Evolutionary conservation across 2,113 vertebrate genomes (phyloP), one percentile per base, ranked within the genome.

Genomic region (Spilogale gracilis): DNA sequence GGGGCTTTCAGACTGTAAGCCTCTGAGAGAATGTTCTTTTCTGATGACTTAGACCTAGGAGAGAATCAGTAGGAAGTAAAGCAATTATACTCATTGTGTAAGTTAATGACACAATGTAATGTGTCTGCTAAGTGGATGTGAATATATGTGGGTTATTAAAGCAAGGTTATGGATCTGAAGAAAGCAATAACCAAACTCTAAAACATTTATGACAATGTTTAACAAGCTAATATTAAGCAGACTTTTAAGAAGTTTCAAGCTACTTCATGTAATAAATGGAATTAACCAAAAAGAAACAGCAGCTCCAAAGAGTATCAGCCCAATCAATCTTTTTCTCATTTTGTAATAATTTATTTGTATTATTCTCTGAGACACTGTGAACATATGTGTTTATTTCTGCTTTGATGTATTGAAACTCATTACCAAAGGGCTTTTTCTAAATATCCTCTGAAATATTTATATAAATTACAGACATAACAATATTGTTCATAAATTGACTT

Each of bases 201-300:
- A 97, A 98, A 98, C 95, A 98, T 98, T 98, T 97, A 98, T 98
- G 98, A 97, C 89, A 97, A 93, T 97, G 97, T 96, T 97, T 97
- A 98, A 96, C 91, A 97, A 97, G 96, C 88, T 97, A 97, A 98
- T 98, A 97, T 97, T 97, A 96, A 97, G 74, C 87, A 97, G 96
- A 96, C 90, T 97, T 97, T 91, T 94, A 97, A 96, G 81, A 91
- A 83, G 45, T 97, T 97, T 91, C 78, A 93, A 86, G 71, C 96
- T 97, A 96, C 81, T 97, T 97, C 82, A 65, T 83, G 52, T 82
- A 97, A 97, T 94, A 95, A 96, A 98, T 97, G 85, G 67, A 96
- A 95, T 96, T 95, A 96, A 82, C 60, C 48, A 79, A 95, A 97
- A 94, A 93, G 65, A 95, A 97, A 91, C 18, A 97, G 79, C 92